Evolutionary conservation across 2,888 invertebrate species (phyloP).

Genomic region (Rotaria macrura): DNA sequence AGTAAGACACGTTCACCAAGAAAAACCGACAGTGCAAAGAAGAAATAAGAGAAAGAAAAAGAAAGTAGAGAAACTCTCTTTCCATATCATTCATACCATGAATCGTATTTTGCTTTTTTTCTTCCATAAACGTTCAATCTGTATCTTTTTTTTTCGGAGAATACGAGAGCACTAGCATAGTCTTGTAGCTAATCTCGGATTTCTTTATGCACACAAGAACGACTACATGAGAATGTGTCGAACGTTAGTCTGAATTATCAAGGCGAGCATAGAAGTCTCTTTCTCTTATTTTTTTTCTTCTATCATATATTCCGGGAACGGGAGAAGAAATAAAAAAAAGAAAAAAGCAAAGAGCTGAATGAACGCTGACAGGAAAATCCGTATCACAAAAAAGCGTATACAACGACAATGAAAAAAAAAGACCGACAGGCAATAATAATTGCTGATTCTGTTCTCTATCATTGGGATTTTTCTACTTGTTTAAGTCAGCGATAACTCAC

Average conservation of each 20-base stretch:
- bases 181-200: background rate
- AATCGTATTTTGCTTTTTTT: background rate
- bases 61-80: background rate
- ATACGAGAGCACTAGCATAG: background rate
- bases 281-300: background rate
- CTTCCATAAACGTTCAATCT: background rate
- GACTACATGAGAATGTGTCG: background rate
- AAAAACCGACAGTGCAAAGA: background rate
- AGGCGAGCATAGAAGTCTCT: background rate
- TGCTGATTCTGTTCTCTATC: background rate
- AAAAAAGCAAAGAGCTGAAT: background rate
- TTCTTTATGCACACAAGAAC: conserved; percentile 1
- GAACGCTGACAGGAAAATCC: background rate
- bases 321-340: background rate
- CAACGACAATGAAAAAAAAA: background rate
- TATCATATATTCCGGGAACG: background rate
- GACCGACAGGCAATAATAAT: background rate
- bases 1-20: background rate
- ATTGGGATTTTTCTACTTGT: background rate
- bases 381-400: background rate
- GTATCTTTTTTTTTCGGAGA: background rate
- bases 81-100: background rate
- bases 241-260: background rate
- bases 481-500: background rate
- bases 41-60: background rate